Base-by-base conservation (phyloP, 2,888 invertebrate genomes). In the Euzetes globulus region DNA sequence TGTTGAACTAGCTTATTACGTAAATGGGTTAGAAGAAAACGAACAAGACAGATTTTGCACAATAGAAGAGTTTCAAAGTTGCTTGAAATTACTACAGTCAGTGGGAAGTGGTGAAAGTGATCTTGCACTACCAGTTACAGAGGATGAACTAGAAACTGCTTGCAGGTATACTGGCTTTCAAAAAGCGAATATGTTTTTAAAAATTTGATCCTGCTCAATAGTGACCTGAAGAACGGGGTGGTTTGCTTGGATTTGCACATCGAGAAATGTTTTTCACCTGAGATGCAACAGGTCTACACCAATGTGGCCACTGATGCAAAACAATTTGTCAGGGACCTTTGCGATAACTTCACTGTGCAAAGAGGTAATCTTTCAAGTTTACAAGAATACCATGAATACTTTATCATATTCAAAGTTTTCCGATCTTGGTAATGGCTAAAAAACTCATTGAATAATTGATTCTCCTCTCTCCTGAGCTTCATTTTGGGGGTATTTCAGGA, bases 281-380 rank as follows among this genome's bases (percentile, higher is more conserved):
- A 77, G 11, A 77, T 78, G 72, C 76, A 73, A 15, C 75, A 76
- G 71, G 78, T 78, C 2, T 78, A 77, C 73, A 77, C 76, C 71
- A 76, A 78, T 33, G 75, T 78, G n/a, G 77, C 78, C 15, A 76
- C 76, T 15, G 77, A 76, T 41, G 77, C 78, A 0, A 76, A 77
- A 60, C 77, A 77, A 27, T 77, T 78, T 45, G 74, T 78, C 5
- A 47, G 45, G 7, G 78, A 78, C 45, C 76, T 78, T 3, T 78
- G 78, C 41, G 76, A 77, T 19, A 22, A 72, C 11, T 75, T 76
- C 13, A 75, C 75, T n/a, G 76, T 78, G 25, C 77, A 78, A 70
- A 75, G 76, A 75, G 77, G 78, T 78, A 74, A 41, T n/a, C n/a
- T n/a, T n/a, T n/a, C 41, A 41, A 41, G 41, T 41, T 41, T 41